These are phyloP conservation scores for Hirtodrosophila confusa DNA, from an alignment of 2,888 invertebrate genomes.

Conservation along the genomic window DNA sequence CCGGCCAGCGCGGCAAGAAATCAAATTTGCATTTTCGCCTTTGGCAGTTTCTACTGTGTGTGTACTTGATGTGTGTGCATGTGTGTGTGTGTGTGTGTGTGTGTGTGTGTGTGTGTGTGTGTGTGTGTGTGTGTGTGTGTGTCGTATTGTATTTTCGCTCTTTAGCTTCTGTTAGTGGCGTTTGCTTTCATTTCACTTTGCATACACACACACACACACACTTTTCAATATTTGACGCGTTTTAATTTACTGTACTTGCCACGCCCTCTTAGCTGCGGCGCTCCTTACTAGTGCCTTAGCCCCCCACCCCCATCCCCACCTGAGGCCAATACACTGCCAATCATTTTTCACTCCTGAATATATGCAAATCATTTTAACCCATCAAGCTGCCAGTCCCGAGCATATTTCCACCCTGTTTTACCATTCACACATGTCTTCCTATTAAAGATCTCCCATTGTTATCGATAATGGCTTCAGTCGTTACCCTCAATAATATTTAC, in stretches of 20 bases:
- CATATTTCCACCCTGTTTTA: constrained; percentile 23
- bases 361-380: constrained; percentile 48
- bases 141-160: constrained; percentile 28
- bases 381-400: constrained; percentile 28
- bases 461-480: too few species aligned
- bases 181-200: constrained; percentile 46
- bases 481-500: too few species aligned
- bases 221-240: constrained; percentile 23
- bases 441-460: neutral
- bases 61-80: neutral
- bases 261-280: constrained; percentile 13
- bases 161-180: constrained; percentile 50
- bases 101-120: constrained; percentile 3
- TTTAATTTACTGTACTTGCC: constrained; percentile 50
- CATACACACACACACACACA: constrained; percentile 29
- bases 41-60: constrained; percentile 32
- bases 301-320: too few species aligned
- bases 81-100: constrained; percentile 13
- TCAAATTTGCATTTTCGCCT: constrained; percentile 53
- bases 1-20: constrained; percentile 19
- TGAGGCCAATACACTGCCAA: constrained; percentile 44
- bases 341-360: constrained; percentile 30
- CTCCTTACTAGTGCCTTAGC: neutral
- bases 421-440: neutral
- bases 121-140: constrained; percentile 3